These are phyloP conservation scores for Amphimallon solstitiale DNA, from an alignment of 2,888 invertebrate species.

Conservation along the genomic window DNA sequence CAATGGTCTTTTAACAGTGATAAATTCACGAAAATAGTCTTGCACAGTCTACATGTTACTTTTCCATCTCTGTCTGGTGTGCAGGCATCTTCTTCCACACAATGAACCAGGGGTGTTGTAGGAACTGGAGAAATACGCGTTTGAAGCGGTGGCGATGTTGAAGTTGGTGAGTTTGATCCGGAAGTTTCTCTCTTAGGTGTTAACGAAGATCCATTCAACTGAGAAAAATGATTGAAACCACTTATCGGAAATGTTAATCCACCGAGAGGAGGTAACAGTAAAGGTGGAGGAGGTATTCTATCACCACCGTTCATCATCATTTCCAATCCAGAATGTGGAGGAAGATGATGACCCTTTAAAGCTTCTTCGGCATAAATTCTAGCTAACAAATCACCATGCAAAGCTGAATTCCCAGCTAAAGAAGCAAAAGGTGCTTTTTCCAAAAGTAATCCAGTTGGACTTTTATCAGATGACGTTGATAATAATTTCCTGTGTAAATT, in stretches of 20 bases:
- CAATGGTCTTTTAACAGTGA: conserved; percentile 77
- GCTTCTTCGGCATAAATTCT: conserved; percentile 81
- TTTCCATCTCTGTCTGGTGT: conserved; percentile 73
- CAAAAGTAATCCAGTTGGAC: conserved; percentile 61
- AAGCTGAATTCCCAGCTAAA: conserved; percentile 69
- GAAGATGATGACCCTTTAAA: conserved; percentile 66
- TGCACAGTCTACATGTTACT: conserved; percentile 77
- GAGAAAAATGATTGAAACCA: conserved; percentile 60
- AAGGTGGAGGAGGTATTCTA: conserved; percentile 67
- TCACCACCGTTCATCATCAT: conserved; percentile 65
- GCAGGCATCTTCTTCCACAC: conserved; percentile 75
- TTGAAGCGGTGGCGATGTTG: conserved; percentile 62
- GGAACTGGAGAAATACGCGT: conserved; percentile 48
- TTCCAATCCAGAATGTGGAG: conserved; percentile 63
- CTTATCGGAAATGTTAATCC: conserved; percentile 67
- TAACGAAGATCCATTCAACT: conserved; percentile 62
- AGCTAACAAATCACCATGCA: conserved; percentile 83
- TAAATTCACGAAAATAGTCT: conserved; percentile 71
- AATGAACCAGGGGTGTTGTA: conserved; percentile 65
- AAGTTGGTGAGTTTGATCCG: conserved; percentile 67
- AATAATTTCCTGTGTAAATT: conserved; percentile 91
- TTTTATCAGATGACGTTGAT: conserved; percentile 72
- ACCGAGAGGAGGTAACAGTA: conserved; percentile 70
- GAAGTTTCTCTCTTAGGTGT: conserved; percentile 63
- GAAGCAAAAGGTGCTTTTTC: conserved; percentile 68